Conservation (phyloP, 2,888 invertebrate species). For the Ectemnius cavifrons region DNA sequence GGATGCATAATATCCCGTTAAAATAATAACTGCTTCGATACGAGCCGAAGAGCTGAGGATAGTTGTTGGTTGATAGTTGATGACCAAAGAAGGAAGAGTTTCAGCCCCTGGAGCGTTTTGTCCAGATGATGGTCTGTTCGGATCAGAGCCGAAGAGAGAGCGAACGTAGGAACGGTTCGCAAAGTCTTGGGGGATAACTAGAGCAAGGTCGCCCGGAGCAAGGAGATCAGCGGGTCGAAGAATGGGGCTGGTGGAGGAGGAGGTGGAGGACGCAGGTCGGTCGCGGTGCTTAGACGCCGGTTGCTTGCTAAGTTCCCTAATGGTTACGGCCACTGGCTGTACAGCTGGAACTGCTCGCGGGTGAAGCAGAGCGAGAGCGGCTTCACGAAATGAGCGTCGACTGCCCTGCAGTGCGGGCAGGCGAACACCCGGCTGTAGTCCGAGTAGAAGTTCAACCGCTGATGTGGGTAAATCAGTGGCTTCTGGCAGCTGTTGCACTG, state of each 20-base stretch:
- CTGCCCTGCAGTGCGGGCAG: conserved; percentile 93
- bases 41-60: not conserved
- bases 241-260: conserved; percentile 55
- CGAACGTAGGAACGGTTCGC: conserved; percentile 33
- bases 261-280: conserved; percentile 40
- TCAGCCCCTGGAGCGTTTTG: conserved; percentile 2
- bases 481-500: conserved; percentile 97
- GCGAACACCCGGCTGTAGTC: conserved; percentile 95
- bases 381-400: conserved; percentile 97
- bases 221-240: conserved; percentile 71
- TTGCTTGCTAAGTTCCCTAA: conserved; percentile 70
- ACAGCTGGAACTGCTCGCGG: conserved; percentile 84
- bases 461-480: conserved; percentile 91
- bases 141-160: conserved; percentile 39
- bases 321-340: conserved; percentile 92
- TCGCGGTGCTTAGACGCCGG: conserved; percentile 66
- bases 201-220: conserved; percentile 69
- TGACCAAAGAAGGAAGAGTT: not conserved
- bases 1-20: too few species aligned
- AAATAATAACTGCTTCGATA: too few species aligned
- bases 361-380: conserved; percentile 91
- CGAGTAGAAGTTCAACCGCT: conserved; percentile 93
- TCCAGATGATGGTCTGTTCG: conserved; percentile 9
- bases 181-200: conserved; percentile 45
- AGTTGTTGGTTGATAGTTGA: not conserved